Base-by-base conservation (phyloP, 2,113 vertebrate species). In the Bucco capensis region DNA sequence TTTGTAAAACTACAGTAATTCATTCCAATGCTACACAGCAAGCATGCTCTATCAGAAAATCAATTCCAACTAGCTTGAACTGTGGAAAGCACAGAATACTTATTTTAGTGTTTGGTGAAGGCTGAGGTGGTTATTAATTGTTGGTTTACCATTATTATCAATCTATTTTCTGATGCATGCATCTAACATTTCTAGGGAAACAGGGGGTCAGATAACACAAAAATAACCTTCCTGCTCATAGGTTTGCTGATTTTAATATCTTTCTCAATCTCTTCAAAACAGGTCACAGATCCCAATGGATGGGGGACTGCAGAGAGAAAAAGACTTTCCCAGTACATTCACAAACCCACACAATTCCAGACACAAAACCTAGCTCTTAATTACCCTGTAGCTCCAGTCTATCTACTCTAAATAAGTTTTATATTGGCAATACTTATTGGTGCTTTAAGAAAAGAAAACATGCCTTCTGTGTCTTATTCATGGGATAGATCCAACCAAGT, bases 1-100 rank as follows among this genome's bases (percentile, higher is more conserved):
- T 93, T 88, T 86, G 92, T 88, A 84, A 65, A 81, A 70, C 76
- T 86, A 83, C 83, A 72, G 65, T 57, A 90, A 86, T 65, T 91
- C 86, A 93, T 95, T 91, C 88, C 73, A 69, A 69, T 35, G 72
- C 80, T 86, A 38, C 73, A 64, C 28, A 54, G 83, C 51, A 67
- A 93, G 86, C 47, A 74, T 7, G 0, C 65, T 89, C 72, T 86
- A 91, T 51, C 69, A 86, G 73, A 94, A 95, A 95, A 95, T 92
- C 92, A 93, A 90, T 95, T 86, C 61, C 86, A 90, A 67, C 0
- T 0, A 92, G 69, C 35, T 77, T 80, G 61, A 56, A 60, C 64
- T 60, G 65, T 31, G 33, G 61, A 83, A 81, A 81, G 69, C 76
- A 81, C 57, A 90, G 83, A 95, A 89, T 64, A 56, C 76, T 83